These are phyloP conservation scores for Semaprochilodus insignis DNA, from an alignment of 2,797 vertebrate genomes.

Conservation along the genomic window DNA sequence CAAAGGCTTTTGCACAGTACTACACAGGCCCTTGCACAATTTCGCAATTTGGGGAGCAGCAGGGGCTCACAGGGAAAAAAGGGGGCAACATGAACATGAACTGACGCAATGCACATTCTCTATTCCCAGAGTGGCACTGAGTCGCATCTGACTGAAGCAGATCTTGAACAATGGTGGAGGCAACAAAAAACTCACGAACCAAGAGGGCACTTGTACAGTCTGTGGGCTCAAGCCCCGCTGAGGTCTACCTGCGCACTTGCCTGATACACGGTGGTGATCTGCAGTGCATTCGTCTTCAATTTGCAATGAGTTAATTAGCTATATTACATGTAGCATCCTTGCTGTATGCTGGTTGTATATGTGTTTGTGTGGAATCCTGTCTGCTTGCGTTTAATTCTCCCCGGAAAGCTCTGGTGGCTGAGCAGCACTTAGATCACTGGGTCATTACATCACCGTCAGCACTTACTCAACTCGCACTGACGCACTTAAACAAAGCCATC, in stretches of 20 bases:
- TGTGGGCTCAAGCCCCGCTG: too few relatives aligned
- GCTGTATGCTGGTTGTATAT: not conserved
- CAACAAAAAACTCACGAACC: too few relatives aligned
- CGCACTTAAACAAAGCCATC: slow-evolving; percentile 37
- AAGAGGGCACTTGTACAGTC: too few relatives aligned
- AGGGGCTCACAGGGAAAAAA: too few relatives aligned
- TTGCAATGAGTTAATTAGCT: not conserved
- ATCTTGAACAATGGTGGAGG: too few relatives aligned
- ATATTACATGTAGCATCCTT: not conserved
- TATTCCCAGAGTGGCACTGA: too few relatives aligned
- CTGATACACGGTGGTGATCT: not conserved
- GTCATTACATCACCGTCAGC: slow-evolving; percentile 35
- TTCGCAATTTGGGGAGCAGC: too few relatives aligned
- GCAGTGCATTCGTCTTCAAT: not conserved
- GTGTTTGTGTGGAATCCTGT: slow-evolving; percentile 7
- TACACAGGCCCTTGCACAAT: too few relatives aligned
- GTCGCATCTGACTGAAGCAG: too few relatives aligned
- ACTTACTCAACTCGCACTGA: slow-evolving; percentile 37
- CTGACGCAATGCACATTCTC: too few relatives aligned
- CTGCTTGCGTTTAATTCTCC: not conserved
- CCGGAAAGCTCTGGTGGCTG: slow-evolving; percentile 21
- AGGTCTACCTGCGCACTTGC: not conserved
- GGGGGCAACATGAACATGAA: too few relatives aligned
- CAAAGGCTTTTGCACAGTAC: too few relatives aligned
- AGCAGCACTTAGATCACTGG: slow-evolving; percentile 34